Conservation (phyloP, 2,797 vertebrate genomes). For the Silurus aristotelis region DNA sequence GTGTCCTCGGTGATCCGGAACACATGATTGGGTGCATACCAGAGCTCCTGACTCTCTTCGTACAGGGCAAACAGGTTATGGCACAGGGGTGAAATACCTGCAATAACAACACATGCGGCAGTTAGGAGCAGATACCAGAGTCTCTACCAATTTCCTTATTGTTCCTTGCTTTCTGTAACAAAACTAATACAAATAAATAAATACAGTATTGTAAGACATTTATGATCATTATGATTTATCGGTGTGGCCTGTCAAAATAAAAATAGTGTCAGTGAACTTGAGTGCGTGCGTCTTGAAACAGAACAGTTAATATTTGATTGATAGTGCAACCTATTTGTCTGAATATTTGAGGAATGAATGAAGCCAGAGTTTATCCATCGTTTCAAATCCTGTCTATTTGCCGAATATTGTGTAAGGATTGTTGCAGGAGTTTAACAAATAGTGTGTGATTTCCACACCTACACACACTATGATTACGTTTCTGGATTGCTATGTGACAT, state of each 20-base stretch:
- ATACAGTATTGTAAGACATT: neutral
- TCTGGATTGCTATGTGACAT: neutral
- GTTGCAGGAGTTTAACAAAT: neutral
- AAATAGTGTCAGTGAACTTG: neutral
- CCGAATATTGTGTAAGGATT: neutral
- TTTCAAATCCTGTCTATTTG: neutral
- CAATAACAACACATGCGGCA: neutral
- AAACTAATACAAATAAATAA: neutral
- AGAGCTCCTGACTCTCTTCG: conserved; percentile 79
- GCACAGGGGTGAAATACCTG: conserved; percentile 93
- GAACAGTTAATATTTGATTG: neutral
- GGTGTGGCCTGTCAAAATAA: neutral
- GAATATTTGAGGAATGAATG: neutral
- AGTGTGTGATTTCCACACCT: neutral
- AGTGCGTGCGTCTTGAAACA: neutral
- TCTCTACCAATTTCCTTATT: too few species aligned
- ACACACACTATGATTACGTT: neutral
- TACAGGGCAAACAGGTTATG: conserved; percentile 94
- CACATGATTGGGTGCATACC: conserved; percentile 88
- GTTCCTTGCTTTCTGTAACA: neutral
- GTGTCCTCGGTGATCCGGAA: conserved; percentile 86
- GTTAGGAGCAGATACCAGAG: neutral
- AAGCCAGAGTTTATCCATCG: neutral
- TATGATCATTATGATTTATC: neutral
- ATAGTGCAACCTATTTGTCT: neutral